Evolutionary conservation across 2,113 vertebrate genomes (phyloP).

Genomic region (Porphyrio hochstetteri): DNA sequence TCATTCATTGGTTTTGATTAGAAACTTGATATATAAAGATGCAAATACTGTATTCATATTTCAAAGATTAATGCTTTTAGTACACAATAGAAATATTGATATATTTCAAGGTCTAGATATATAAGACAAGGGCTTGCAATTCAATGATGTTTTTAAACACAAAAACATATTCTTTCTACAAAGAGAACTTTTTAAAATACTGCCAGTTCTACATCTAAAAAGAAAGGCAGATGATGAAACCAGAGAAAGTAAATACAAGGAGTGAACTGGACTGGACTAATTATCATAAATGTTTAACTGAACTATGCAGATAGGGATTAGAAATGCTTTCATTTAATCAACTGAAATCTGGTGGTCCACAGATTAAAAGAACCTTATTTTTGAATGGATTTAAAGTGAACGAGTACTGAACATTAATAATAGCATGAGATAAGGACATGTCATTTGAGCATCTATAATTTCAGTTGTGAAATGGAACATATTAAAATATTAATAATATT

Average conservation of each 20-base stretch:
- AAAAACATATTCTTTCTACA: not conserved
- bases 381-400: not conserved
- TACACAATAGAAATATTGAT: not conserved
- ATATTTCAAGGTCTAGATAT: not conserved
- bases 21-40: not conserved
- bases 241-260: not conserved
- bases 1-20: not conserved
- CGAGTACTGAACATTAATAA: not conserved
- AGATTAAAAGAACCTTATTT: not conserved
- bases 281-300: not conserved
- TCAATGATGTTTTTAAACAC: not conserved
- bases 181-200: not conserved
- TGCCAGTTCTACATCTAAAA: not conserved
- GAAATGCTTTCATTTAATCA: not conserved
- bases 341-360: not conserved
- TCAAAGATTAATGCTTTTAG: not conserved
- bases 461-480: not conserved
- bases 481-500: not conserved
- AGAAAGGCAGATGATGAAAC: not conserved
- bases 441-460: not conserved
- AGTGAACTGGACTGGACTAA: not conserved
- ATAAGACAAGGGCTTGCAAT: not conserved
- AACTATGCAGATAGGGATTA: not conserved
- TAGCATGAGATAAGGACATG: fast-evolving
- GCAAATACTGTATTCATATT: not conserved